Evolutionary conservation across 2,888 invertebrate genomes (phyloP).

Genomic region (Timandra comae): DNA sequence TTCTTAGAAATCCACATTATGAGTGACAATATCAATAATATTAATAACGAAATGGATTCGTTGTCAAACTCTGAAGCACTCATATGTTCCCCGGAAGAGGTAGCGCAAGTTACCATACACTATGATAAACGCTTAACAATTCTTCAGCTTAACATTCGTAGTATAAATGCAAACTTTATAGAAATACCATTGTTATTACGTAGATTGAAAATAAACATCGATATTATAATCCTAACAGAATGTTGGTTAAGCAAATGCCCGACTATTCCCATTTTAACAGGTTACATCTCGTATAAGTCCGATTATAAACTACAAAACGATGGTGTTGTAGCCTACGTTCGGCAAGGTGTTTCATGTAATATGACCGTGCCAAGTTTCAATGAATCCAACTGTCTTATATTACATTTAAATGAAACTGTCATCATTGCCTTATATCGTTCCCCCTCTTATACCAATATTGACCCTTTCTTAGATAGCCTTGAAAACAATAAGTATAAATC

Average conservation of each 20-base stretch:
- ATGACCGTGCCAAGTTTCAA: not conserved
- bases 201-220: not conserved
- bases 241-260: not conserved
- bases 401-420: not conserved
- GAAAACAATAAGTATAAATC: slow-evolving; percentile 1
- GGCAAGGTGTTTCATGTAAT: not conserved
- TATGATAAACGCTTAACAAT: not conserved
- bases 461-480: slow-evolving; percentile 1
- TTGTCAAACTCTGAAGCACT: not conserved
- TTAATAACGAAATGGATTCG: not conserved
- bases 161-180: not conserved
- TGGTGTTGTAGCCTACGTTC: slow-evolving; percentile 2
- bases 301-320: slow-evolving; percentile 1
- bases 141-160: not conserved
- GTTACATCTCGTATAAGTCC: not conserved
- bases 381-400: slow-evolving; percentile 3
- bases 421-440: slow-evolving; percentile 4
- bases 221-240: slow-evolving; percentile 1
- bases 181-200: not conserved
- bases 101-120: no score
- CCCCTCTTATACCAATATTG: slow-evolving; percentile 1
- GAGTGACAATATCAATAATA: not conserved
- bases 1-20: no score
- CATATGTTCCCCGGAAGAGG: not conserved
- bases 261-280: not conserved